Percentiles rank a stretch among this genome's conserved stretches.
Evolutionary conservation across 92 coral and sea anemone species (phyloP).

Genomic region (Bergia sp.): DNA sequence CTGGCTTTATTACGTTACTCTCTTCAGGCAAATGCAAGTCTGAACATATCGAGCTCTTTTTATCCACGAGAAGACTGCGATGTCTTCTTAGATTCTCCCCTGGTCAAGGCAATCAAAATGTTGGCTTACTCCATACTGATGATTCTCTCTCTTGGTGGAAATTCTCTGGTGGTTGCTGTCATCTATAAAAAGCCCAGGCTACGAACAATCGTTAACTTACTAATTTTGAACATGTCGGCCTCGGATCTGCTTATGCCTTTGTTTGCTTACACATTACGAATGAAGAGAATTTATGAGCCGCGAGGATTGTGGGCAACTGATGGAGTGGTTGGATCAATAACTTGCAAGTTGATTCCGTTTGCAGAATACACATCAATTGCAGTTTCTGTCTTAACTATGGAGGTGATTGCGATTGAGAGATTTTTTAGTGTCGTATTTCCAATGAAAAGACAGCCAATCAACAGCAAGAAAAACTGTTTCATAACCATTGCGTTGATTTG

Average conservation of each 20-base stretch:
- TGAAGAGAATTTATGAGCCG: neutral
- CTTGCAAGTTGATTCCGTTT: neutral
- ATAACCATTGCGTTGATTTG: slow-evolving; percentile 39
- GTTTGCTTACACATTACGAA: slow-evolving; percentile 6
- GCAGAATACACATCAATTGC: neutral
- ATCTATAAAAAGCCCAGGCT: neutral
- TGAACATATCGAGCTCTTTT: neutral
- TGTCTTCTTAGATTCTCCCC: neutral
- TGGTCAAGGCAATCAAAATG: neutral
- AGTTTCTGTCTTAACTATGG: neutral
- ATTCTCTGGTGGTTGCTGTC: neutral
- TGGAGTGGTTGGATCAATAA: neutral
- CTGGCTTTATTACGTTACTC: too few species aligned
- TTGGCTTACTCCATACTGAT: neutral
- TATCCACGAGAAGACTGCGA: neutral
- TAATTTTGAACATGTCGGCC: neutral
- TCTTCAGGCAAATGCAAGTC: too few species aligned
- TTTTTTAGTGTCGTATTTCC: neutral
- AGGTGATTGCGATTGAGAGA: neutral
- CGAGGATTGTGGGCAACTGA: neutral
- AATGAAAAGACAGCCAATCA: neutral
- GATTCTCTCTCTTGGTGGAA: slow-evolving; percentile 1
- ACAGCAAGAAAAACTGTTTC: neutral
- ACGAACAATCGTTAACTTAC: slow-evolving; percentile 14
- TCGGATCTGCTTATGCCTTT: slow-evolving; percentile 5